Evolutionary conservation across 2,113 vertebrate genomes (phyloP), one percentile per base, ranked within the genome.

Genomic region (Megaleporinus macrocephalus): DNA sequence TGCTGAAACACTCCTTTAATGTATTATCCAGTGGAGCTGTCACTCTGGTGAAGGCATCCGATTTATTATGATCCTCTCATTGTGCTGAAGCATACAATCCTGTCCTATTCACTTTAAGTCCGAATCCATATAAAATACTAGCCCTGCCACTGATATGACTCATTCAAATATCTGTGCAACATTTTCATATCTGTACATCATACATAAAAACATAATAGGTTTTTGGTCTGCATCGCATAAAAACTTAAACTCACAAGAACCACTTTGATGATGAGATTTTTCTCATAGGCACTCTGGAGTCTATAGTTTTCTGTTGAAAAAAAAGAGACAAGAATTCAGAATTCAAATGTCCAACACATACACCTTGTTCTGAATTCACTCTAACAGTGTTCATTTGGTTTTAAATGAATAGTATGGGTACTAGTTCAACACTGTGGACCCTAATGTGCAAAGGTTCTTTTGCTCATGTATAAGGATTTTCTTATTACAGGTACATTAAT

Each of bases 281-380:
- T 98, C 93, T 98, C 97, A 63, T 98, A 98, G 96, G 97, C 95
- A 92, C 97, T 99, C 96, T 99, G 97, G 90, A 99, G 96, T 93
- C 96, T 96, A 87, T 99, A 98, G 86, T 99, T 99, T 91, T 99
- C 97, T 99, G 92, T 85, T 76, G 77, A 86, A 80, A 80, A 69
- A 80, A 69, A 27, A 87, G 51, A 89, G 63, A 33, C 51, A 66
- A 55, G 24, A 18, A 61, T 51, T 77, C 30, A 53, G 20, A 69
- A 57, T 70, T 6, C 20, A 41, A 63, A 29, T 47, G 15, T 72
- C 29, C 57, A 41, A 24, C 74, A 63, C 53, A 16, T 18, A 65
- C 62, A 66, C 11, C 29, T 12, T n/a, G 22, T 49, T 15, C 44
- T 24, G 24, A 44, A 59, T 57, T 9, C 36, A 61, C 30, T 61